These are phyloP conservation scores for Andinoacara biseriatus DNA, from an alignment of 2,113 vertebrate species.

Conservation along the genomic window DNA sequence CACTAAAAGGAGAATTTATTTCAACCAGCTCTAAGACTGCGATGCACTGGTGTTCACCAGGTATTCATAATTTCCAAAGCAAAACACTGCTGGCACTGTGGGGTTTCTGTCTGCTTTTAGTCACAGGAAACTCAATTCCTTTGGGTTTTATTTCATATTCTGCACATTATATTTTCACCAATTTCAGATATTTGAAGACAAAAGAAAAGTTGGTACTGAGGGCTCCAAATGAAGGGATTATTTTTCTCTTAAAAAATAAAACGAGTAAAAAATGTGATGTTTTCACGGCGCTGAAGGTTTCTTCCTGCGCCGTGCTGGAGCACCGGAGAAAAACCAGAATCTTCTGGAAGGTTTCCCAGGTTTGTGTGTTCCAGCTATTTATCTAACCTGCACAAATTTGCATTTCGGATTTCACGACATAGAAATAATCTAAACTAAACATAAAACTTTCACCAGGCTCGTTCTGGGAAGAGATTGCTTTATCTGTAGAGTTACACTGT, in stretches of 20 bases:
- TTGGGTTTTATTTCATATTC: background rate
- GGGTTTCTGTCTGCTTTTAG: no score
- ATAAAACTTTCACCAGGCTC: background rate
- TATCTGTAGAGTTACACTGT: background rate
- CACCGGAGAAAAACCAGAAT: no score
- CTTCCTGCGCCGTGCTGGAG: no score
- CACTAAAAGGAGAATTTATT: background rate
- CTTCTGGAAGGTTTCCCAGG: no score
- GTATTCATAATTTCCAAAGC: background rate
- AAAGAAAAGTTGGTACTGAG: background rate
- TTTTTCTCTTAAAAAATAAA: no score
- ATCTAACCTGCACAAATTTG: background rate
- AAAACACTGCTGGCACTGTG: no score
- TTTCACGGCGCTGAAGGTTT: no score
- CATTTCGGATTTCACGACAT: background rate
- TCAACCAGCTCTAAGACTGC: background rate
- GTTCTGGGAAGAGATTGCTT: background rate
- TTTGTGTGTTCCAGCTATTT: background rate
- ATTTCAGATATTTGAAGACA: no score
- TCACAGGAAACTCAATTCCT: background rate
- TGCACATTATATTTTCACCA: no score
- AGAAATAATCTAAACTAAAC: background rate
- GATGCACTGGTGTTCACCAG: background rate
- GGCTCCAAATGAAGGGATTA: background rate
- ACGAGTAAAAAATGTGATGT: no score